Base-by-base conservation (phyloP, 2,797 vertebrate genomes). In the Atherinosoma microstoma region DNA sequence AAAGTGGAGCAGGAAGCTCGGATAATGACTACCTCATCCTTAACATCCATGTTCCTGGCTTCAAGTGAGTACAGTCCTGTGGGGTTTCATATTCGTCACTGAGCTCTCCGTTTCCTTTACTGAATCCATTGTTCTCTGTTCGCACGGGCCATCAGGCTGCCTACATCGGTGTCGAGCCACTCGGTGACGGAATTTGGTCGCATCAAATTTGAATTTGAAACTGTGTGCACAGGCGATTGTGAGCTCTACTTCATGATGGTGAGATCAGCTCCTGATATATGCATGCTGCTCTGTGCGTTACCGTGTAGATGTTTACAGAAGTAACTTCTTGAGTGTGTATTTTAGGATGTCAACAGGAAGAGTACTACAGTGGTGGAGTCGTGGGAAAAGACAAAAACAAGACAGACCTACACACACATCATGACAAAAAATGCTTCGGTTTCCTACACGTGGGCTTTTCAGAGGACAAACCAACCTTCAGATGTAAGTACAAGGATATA, bases 211-310 rank as follows among this genome's bases (percentile, higher is more conserved):
- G 94, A 97, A 79, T 99, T 99, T 94, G 98, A 99, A 92, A 97
- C 95, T 18, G 86, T 92, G 81, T 99, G 98, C 86, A 91, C 91
- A 0, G 94, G 95, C 0, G 96, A 98, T 88, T 99, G 98, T 57
- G 96, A 98, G 76, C 93, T 99, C 34, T 99, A 98, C 93, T 99
- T 99, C 76, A 99, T 99, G 97, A 96, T 95, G 94, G 98, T 99
- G 93, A 96, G 96, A 87, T 67, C 30, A 1, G 29, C 68, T 11
- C 35, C 35, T 22, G 29, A 30, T n/a, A 6, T 16, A 15, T 10
- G 12, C 61, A 53, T 38, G 20, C 57, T 61, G 40, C 34, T 63
- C 0, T 32, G 6, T 40, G 40, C 2, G 29, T 59, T 18, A 12
- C 27, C 6, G 22, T 10, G 0, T 1, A 34, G 22, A 5, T 60